Evolutionary conservation across 2,888 invertebrate species (phyloP).

Genomic region (Hyposoter didymator): DNA sequence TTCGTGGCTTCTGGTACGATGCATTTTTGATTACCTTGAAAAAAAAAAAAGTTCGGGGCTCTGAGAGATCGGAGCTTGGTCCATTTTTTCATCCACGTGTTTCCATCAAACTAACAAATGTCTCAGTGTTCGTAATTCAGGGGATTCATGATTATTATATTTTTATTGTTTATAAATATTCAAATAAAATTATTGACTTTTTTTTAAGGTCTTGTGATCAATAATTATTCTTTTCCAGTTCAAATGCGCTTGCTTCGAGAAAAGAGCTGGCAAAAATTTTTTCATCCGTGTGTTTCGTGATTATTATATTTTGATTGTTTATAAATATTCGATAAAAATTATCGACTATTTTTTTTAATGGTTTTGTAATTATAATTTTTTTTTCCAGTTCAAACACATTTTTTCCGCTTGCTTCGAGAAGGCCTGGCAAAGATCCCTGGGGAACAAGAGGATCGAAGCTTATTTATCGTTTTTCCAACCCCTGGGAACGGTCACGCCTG

Average conservation of each 20-base stretch:
- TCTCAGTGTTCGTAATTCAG: not conserved
- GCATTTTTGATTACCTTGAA: not conserved
- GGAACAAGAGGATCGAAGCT: conserved; percentile 33
- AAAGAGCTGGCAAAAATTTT: conserved; percentile 39
- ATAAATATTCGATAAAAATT: not conserved
- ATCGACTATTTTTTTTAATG: not conserved
- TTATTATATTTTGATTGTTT: no score
- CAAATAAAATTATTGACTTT: not conserved
- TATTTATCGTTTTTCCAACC: conserved; percentile 34
- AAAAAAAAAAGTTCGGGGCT: not conserved
- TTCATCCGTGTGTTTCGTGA: no score
- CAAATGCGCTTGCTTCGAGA: not conserved
- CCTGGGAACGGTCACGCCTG: not conserved
- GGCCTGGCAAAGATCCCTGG: conserved; percentile 42
- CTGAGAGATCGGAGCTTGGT: not conserved
- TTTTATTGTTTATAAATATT: not conserved
- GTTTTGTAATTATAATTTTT: not conserved
- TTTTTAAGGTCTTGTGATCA: not conserved
- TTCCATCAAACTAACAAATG: not conserved
- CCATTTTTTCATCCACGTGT: not conserved
- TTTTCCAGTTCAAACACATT: not conserved
- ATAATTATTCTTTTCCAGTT: not conserved
- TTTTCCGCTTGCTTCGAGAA: not conserved
- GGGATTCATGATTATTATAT: not conserved
- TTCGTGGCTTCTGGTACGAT: conserved; percentile 1